Evolutionary conservation across 2,113 vertebrate species (phyloP), one percentile per base, ranked within the genome.

Genomic region (Boleophthalmus pectinirostris): DNA sequence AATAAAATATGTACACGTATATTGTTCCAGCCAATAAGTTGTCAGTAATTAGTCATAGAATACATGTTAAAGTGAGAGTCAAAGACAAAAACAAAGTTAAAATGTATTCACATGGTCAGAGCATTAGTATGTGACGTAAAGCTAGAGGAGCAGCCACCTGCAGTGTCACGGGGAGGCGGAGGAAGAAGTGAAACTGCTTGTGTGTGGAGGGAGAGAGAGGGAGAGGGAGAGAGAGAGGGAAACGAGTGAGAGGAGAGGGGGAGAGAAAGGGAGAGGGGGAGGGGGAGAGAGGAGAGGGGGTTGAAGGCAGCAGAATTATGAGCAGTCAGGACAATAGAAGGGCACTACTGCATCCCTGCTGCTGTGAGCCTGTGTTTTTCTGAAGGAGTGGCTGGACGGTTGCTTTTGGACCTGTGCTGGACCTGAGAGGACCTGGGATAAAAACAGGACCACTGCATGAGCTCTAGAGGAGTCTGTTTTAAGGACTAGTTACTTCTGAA

Each of bases 281-380:
- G 68, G 23, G 70, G 23, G 57, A 53, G 73, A 56, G 80, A 77
- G 79, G 72, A 81, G 77, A 85, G 74, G 78, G 77, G 66, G 75
- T 77, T 70, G 70, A 80, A 83, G 74, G 73, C 78, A 89, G 80
- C 72, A 82, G 80, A 70, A 66, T 38, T 73, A 69, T 78, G 75
- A 82, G 66, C 82, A 77, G 80, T 56, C 83, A 76, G 88, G 89
- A 92, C 87, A 88, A 88, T 75, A 83, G 84, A 69, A 83, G 82
- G 89, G 88, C 71, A 74, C 71, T 73, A 74, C 67, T 46, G 69
- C 68, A 79, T 83, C 75, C 77, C 14, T 68, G 45, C 81, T 69
- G 72, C 61, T 35, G 66, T 70, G 68, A 53, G 71, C n/a, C 65
- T 57, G 56, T 66, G 58, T 60, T 73, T 72, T 33, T 38, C 53